These are phyloP conservation scores for Leucosticte australis DNA, from an alignment of 2,113 vertebrate species.

Conservation along the genomic window DNA sequence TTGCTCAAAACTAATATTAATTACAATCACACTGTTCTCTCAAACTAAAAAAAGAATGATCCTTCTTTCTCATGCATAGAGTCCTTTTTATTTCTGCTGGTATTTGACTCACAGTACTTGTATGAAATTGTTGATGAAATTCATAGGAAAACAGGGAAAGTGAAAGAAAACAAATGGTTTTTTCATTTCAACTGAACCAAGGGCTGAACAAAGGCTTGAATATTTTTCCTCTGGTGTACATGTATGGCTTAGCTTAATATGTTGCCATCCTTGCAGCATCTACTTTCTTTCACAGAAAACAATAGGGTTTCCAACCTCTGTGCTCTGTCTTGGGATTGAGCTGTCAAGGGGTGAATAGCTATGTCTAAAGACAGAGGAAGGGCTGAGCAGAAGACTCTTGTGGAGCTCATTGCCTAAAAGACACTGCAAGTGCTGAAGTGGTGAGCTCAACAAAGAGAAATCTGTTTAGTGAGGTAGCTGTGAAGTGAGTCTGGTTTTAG, in stretches of 20 bases:
- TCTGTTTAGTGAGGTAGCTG: background rate
- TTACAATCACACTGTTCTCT: background rate
- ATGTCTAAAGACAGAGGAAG: background rate
- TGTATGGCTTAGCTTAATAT: background rate
- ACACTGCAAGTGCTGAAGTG: background rate
- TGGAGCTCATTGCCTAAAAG: background rate
- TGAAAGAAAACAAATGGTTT: background rate
- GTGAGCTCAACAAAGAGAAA: background rate
- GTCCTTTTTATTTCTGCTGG: background rate
- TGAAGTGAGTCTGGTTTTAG: background rate
- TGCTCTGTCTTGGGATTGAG: background rate
- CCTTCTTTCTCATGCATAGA: background rate
- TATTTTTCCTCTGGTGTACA: background rate
- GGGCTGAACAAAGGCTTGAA: background rate
- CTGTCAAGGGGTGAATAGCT: background rate
- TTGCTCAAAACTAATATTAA: conserved; percentile 4
- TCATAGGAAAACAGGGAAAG: background rate
- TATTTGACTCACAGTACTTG: background rate
- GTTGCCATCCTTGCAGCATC: background rate
- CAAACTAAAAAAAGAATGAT: background rate
- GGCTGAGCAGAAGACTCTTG: background rate
- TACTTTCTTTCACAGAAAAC: background rate
- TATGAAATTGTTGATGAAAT: background rate
- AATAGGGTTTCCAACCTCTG: background rate
- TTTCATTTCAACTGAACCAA: background rate